phyloP scores from a whole-genome alignment of 2,888 invertebrate genomes.

The Sycophila texana region DNA sequence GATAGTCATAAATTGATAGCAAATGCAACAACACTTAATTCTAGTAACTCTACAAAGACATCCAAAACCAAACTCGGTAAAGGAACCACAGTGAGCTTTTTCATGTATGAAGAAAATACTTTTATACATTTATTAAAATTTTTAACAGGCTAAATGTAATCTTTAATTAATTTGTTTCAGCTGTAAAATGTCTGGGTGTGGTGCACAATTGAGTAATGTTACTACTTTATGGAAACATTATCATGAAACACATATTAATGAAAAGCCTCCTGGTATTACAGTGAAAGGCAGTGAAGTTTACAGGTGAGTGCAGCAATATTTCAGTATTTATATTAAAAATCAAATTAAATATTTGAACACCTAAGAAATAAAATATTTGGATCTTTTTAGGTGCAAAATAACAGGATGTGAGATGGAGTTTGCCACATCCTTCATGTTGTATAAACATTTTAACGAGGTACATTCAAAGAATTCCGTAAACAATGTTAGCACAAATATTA shows the following conservation, averaged over 20 bases:
- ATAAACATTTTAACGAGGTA: constrained; percentile 70
- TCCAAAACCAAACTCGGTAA: constrained; percentile 69
- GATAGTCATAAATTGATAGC: constrained; percentile 71
- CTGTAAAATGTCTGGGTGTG: constrained; percentile 73
- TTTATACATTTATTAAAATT: not conserved
- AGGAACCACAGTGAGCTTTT: constrained; percentile 72
- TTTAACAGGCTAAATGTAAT: not conserved
- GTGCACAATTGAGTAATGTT: constrained; percentile 71
- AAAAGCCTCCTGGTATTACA: constrained; percentile 67
- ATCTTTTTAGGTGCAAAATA: constrained; percentile 68
- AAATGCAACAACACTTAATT: constrained; percentile 58
- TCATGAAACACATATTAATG: constrained; percentile 73
- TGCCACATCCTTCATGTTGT: constrained; percentile 66
- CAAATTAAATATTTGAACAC: not conserved
- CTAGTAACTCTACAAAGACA: constrained; percentile 65
- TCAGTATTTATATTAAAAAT: not conserved
- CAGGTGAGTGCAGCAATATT: constrained; percentile 24
- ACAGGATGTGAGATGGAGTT: constrained; percentile 70
- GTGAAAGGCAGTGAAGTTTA: constrained; percentile 62
- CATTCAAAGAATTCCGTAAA: constrained; percentile 65
- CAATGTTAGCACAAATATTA: constrained; percentile 68
- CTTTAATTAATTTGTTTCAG: constrained; percentile 57
- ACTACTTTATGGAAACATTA: constrained; percentile 73
- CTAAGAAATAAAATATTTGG: constrained; percentile 13
- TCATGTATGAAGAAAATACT: constrained; percentile 67